A percentile compares a stretch with the other conserved stretches of the same genome.
These are phyloP conservation scores for Thysanoteuthis rhombus DNA, from an alignment of 2,888 invertebrate genomes.

Conservation along the genomic window DNA sequence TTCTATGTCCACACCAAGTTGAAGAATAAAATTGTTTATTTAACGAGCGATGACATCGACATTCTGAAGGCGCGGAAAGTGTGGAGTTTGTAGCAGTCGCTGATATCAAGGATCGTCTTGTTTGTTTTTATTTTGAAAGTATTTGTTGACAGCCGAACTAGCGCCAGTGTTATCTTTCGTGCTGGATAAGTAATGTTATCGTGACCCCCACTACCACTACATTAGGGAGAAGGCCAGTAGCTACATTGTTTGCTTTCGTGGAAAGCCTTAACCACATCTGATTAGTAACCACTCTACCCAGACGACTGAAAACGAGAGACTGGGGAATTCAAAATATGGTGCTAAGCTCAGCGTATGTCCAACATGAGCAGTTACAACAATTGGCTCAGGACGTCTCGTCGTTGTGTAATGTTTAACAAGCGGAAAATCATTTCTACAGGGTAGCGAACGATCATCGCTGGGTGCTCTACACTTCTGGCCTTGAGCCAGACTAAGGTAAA, in stretches of 20 bases:
- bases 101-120: neutral
- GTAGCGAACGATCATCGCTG: no score
- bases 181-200: neutral
- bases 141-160: neutral
- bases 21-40: no score
- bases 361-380: no score
- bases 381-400: no score
- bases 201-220: no score
- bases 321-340: no score
- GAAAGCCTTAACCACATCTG: neutral
- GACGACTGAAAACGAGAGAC: neutral
- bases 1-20: no score
- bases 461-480: no score
- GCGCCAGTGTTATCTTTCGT: constrained; percentile 12
- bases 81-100: neutral
- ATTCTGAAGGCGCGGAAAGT: neutral
- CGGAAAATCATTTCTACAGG: no score
- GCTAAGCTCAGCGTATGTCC: no score
- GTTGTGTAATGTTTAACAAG: no score
- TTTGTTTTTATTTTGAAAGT: neutral
- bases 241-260: neutral
- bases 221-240: neutral
- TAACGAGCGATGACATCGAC: neutral
- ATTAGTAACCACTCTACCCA: neutral
- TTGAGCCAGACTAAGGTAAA: no score